Percentiles rank a stretch among this genome's conserved stretches.
Evolutionary conservation across 2,888 invertebrate species (phyloP).

Genomic region (Synergus itoensis): DNA sequence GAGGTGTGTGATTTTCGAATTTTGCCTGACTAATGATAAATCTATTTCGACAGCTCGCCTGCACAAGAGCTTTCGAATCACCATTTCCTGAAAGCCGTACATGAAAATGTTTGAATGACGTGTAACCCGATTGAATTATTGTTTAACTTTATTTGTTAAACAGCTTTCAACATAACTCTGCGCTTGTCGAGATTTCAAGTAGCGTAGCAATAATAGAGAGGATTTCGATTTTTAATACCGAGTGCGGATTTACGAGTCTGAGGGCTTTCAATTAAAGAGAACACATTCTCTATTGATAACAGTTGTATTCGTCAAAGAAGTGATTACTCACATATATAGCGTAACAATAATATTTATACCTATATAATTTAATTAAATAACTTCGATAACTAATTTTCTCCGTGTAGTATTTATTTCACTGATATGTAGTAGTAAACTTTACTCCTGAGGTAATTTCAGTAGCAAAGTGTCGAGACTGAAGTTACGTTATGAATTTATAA

Average conservation of each 20-base stretch:
- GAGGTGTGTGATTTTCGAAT: conserved; percentile 33
- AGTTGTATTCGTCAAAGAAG: background rate
- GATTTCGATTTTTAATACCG: background rate
- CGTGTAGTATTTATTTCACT: background rate
- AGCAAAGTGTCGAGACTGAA: conserved; percentile 15
- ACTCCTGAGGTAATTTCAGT: background rate
- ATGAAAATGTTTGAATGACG: conserved; percentile 5
- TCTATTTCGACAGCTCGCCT: background rate
- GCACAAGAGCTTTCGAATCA: background rate
- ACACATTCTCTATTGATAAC: background rate
- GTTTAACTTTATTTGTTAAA: background rate
- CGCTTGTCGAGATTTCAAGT: background rate
- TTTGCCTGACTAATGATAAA: conserved; percentile 29
- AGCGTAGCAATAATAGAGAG: background rate
- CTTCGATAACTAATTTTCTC: too few relatives aligned
- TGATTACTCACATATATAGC: background rate
- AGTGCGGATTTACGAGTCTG: background rate
- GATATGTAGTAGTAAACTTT: background rate
- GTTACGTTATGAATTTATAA: conserved; percentile 36
- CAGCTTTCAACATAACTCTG: background rate
- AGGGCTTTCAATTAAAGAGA: background rate
- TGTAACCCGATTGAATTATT: conserved; percentile 9
- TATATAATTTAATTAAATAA: too few relatives aligned
- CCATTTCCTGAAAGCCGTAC: background rate
- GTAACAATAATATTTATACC: too few relatives aligned